Evolutionary conservation across 2,888 invertebrate species (phyloP).

Genomic region (Nasonovia ribisnigri): DNA sequence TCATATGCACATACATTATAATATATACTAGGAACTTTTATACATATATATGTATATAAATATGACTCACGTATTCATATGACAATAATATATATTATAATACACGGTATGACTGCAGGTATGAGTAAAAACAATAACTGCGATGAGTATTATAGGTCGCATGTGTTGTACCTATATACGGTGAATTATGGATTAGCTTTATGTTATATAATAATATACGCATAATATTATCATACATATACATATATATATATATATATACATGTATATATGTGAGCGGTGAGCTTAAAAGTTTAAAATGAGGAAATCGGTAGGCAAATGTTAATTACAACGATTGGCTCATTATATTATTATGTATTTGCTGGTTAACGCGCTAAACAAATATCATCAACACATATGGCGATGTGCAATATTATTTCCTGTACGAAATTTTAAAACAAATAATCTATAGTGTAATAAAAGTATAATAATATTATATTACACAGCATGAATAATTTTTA

Average conservation of each 20-base stretch:
- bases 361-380: not conserved
- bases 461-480: not conserved
- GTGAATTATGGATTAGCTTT: not conserved
- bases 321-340: slow-evolving; percentile 15
- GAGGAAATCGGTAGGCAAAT: slow-evolving; percentile 53
- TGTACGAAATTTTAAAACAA: not conserved
- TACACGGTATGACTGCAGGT: not conserved
- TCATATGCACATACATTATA: not conserved
- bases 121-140: slow-evolving; percentile 16
- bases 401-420: not conserved
- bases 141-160: slow-evolving; percentile 49
- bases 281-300: slow-evolving; percentile 7
- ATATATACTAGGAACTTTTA: not conserved
- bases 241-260: not conserved
- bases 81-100: not conserved
- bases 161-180: slow-evolving; percentile 15
- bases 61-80: not conserved
- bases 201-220: slow-evolving; percentile 23
- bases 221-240: not conserved
- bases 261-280: not conserved
- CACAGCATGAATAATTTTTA: not conserved
- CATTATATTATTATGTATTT: not conserved
- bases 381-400: not conserved
- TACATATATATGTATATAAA: not conserved
- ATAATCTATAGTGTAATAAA: not conserved